phyloP scores from a whole-genome alignment of 2,113 vertebrate genomes.

The Psettodes erumei region DNA sequence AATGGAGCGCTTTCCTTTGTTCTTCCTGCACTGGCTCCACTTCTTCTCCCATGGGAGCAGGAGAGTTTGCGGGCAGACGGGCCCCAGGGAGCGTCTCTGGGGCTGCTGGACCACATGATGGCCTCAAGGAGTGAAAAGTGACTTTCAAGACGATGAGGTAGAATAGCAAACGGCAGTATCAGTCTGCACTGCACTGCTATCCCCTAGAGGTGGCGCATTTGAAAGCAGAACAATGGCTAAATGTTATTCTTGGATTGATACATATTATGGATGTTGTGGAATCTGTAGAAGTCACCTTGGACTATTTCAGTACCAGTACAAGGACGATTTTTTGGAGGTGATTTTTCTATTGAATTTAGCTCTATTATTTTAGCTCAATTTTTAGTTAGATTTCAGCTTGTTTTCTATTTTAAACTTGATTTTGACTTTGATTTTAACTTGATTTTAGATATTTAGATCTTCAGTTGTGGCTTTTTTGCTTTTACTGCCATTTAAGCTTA shows the following conservation, averaged over 20 bases:
- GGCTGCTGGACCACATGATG: not conserved
- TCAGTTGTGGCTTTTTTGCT: not conserved
- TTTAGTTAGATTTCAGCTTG: not conserved
- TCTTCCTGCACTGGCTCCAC: conserved; percentile 8
- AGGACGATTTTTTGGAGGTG: no score
- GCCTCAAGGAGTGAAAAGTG: conserved; percentile 2
- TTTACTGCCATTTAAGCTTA: no score
- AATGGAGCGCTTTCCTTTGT: conserved; percentile 8
- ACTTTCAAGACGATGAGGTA: conserved; percentile 12
- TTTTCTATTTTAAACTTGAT: not conserved
- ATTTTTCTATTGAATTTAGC: no score
- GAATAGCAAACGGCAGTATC: not conserved
- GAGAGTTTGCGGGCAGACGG: conserved; percentile 7
- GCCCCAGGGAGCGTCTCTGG: conserved; percentile 10
- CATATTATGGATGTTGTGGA: not conserved
- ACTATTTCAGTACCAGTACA: not conserved
- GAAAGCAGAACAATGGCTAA: not conserved
- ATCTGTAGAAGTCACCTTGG: not conserved
- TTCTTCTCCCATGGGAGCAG: conserved; percentile 22
- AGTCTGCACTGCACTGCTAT: not conserved
- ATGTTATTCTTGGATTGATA: conserved; percentile 19
- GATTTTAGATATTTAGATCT: not conserved
- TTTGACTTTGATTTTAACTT: not conserved
- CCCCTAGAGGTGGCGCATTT: not conserved
- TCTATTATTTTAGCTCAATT: not conserved